A percentile compares a stretch with the other conserved stretches of the same genome.
Evolutionary conservation across 1,140 invertebrate species (phyloP).

Genomic region (Drosophila ambigua): DNA sequence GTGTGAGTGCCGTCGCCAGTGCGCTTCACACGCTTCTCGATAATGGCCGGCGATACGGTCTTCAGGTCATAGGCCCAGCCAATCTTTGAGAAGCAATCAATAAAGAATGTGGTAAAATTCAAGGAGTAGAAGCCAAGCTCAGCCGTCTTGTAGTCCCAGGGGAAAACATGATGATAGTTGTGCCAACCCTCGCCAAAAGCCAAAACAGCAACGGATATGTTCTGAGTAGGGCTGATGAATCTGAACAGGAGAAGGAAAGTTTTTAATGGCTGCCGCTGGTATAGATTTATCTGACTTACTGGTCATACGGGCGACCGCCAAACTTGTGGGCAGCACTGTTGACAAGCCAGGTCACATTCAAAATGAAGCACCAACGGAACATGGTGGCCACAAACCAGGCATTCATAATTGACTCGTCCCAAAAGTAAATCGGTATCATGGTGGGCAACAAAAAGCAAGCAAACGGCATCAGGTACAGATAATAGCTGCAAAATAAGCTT

Average conservation of each 20-base stretch:
- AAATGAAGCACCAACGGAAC: slow-evolving; percentile 92
- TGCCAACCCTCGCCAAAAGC: slow-evolving; percentile 95
- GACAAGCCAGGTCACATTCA: slow-evolving; percentile 98
- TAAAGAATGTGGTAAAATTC: slow-evolving; percentile 93
- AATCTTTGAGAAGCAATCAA: slow-evolving; percentile 92
- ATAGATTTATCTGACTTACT: slow-evolving; percentile 85
- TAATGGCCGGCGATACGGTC: slow-evolving; percentile 89
- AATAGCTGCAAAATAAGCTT: slow-evolving; percentile 87
- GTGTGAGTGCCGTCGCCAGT: slow-evolving; percentile 92
- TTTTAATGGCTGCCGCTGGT: not conserved
- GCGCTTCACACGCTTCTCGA: slow-evolving; percentile 88
- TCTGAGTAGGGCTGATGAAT: slow-evolving; percentile 90
- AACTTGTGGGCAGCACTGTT: slow-evolving; percentile 97
- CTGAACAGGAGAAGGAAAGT: slow-evolving; percentile 76
- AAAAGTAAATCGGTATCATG: slow-evolving; percentile 91
- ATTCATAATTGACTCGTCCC: slow-evolving; percentile 92
- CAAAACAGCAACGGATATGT: slow-evolving; percentile 88
- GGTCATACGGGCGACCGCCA: slow-evolving; percentile 96
- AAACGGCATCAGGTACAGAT: slow-evolving; percentile 91
- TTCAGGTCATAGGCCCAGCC: slow-evolving; percentile 96
- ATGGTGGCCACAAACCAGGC: slow-evolving; percentile 93
- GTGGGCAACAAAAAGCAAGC: slow-evolving; percentile 95
- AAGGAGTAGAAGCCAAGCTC: slow-evolving; percentile 91
- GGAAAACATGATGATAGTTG: slow-evolving; percentile 98
- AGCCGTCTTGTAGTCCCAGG: slow-evolving; percentile 95